These are phyloP conservation scores for Hypsopygia costalis DNA, from an alignment of 2,888 invertebrate species.

Conservation along the genomic window DNA sequence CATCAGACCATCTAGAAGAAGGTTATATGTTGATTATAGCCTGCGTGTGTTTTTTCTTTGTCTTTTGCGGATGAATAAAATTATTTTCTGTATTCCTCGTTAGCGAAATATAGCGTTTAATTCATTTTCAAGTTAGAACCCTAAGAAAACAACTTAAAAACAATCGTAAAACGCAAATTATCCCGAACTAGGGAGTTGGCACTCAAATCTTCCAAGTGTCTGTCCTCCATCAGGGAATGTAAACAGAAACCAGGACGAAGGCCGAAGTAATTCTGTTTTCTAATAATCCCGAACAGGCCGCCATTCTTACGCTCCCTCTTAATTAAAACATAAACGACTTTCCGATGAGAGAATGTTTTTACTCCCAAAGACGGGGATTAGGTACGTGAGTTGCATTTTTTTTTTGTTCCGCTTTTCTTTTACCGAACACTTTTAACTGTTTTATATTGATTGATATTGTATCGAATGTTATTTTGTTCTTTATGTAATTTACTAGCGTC, in stretches of 20 bases:
- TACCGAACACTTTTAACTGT: not conserved
- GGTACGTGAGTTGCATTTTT: conserved; percentile 36
- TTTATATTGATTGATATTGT: not conserved
- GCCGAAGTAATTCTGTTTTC: conserved; percentile 44
- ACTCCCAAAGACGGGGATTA: conserved; percentile 26
- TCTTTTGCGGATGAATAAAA: too few species aligned
- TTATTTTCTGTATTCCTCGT: too few species aligned
- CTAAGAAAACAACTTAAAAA: not conserved
- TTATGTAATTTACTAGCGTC: too few species aligned
- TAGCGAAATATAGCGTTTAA: too few species aligned
- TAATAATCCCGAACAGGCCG: conserved; percentile 47
- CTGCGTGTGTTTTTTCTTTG: too few species aligned
- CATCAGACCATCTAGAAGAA: too few species aligned
- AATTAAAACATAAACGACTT: conserved; percentile 68
- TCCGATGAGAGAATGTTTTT: conserved; percentile 32
- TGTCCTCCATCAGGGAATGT: not conserved
- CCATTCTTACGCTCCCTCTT: conserved; percentile 41
- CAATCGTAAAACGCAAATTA: not conserved
- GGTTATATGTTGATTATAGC: too few species aligned
- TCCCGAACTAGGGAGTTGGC: not conserved
- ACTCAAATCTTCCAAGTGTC: not conserved
- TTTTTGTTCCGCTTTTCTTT: conserved; percentile 8
- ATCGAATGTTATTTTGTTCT: too few species aligned
- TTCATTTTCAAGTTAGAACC: too few species aligned
- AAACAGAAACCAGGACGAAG: conserved; percentile 29